Conservation (phyloP, 2,888 invertebrate species). For the Geotrupes spiniger region DNA sequence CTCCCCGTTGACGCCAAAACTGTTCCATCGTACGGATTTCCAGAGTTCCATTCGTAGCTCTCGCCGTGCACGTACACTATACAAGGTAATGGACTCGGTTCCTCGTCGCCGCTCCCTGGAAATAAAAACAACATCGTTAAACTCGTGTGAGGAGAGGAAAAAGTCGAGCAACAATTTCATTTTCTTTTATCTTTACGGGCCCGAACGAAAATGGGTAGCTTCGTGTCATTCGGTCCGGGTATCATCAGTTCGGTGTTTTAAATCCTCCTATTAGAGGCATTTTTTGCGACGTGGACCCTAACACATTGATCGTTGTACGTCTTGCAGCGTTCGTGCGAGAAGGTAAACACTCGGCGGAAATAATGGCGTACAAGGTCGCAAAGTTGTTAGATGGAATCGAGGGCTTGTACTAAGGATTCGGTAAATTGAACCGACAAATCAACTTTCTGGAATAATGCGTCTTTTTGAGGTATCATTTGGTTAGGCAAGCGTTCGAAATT, state of each 20-base stretch:
- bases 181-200: not conserved
- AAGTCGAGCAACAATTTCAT: not conserved
- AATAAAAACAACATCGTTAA: constrained; percentile 25
- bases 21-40: constrained; percentile 96
- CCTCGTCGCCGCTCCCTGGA: constrained; percentile 56
- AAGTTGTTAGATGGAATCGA: no score
- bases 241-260: no score
- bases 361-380: no score
- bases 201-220: no score
- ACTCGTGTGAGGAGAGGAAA: not conserved
- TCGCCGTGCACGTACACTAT: constrained; percentile 92
- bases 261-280: no score
- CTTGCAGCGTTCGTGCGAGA: no score
- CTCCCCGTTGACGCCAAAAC: constrained; percentile 89
- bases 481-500: no score
- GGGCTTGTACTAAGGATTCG: not conserved
- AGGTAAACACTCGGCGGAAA: no score
- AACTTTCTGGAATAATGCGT: not conserved
- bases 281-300: no score
- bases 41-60: constrained; percentile 95
- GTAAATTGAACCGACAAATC: constrained; percentile 3
- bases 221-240: no score
- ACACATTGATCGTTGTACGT: no score
- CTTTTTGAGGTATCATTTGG: no score
- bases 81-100: constrained; percentile 65